Percentiles rank a stretch among this genome's conserved stretches.
Conservation (phyloP, 2,113 vertebrate genomes). For the Leuciscus idus region DNA sequence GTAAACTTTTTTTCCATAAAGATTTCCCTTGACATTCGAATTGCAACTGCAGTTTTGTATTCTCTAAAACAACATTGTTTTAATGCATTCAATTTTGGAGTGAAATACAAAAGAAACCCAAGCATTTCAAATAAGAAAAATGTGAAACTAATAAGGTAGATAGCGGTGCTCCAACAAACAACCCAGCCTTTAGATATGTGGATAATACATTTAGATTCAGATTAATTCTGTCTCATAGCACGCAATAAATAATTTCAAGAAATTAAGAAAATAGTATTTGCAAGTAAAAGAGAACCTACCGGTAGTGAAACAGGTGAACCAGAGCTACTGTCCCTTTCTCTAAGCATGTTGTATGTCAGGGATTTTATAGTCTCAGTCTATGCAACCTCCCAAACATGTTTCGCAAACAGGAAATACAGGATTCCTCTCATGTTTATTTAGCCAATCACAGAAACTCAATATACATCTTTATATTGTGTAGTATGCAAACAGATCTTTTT, state of each 20-base stretch:
- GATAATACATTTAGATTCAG: background rate
- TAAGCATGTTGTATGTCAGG: background rate
- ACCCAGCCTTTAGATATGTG: background rate
- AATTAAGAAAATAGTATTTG: background rate
- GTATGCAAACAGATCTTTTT: background rate
- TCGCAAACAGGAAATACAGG: background rate
- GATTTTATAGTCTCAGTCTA: constrained; percentile 25
- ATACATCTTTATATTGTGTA: too few species aligned
- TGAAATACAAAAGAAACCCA: background rate
- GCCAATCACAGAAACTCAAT: background rate
- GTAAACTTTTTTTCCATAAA: background rate
- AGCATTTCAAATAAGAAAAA: background rate
- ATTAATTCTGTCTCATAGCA: background rate
- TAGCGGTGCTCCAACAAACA: background rate
- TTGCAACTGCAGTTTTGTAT: background rate
- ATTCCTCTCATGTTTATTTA: background rate
- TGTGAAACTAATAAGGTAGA: background rate
- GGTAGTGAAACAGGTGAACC: constrained; percentile 17
- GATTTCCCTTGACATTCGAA: background rate
- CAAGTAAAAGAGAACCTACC: constrained; percentile 38
- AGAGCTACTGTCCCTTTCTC: background rate
- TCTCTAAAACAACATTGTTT: background rate
- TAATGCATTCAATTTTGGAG: background rate
- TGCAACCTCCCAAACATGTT: constrained; percentile 56
- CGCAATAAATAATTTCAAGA: background rate